These are phyloP conservation scores for Agrilus biguttatus DNA, from an alignment of 2,888 invertebrate species.

Conservation along the genomic window DNA sequence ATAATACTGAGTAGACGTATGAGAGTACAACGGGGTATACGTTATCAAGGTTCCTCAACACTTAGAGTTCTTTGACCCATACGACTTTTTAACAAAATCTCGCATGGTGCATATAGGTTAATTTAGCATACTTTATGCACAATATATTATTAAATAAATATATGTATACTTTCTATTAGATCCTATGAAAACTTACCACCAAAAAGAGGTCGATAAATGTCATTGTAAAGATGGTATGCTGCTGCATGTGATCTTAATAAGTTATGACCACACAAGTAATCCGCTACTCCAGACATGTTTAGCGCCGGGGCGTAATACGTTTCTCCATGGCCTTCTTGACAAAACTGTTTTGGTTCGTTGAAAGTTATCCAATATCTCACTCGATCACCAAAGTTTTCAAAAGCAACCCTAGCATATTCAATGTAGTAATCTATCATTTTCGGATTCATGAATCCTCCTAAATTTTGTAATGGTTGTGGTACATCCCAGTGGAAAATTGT, in stretches of 20 bases:
- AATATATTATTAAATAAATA: too few species aligned
- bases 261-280: slow-evolving; percentile 47
- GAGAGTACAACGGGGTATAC: too few species aligned
- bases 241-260: slow-evolving; percentile 48
- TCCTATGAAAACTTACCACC: slow-evolving; percentile 8
- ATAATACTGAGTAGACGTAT: too few species aligned
- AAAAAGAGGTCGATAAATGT: slow-evolving; percentile 29
- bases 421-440: slow-evolving; percentile 31
- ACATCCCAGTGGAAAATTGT: slow-evolving; percentile 56
- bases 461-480: slow-evolving; percentile 32
- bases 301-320: slow-evolving; percentile 31
- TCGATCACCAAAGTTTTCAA: slow-evolving; percentile 17
- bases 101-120: too few species aligned
- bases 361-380: slow-evolving; percentile 37
- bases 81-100: too few species aligned
- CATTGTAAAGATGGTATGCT: slow-evolving; percentile 42
- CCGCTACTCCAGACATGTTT: slow-evolving; percentile 35
- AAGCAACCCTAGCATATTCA: slow-evolving; percentile 40
- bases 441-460: slow-evolving; percentile 10
- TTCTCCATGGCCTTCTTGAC: slow-evolving; percentile 18
- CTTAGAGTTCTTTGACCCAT: too few species aligned
- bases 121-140: too few species aligned
- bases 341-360: slow-evolving; percentile 32
- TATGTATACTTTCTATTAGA: too few species aligned
- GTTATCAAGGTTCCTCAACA: too few species aligned